These are phyloP conservation scores for Tauraco erythrolophus DNA, from an alignment of 2,113 vertebrate genomes.

Conservation along the genomic window DNA sequence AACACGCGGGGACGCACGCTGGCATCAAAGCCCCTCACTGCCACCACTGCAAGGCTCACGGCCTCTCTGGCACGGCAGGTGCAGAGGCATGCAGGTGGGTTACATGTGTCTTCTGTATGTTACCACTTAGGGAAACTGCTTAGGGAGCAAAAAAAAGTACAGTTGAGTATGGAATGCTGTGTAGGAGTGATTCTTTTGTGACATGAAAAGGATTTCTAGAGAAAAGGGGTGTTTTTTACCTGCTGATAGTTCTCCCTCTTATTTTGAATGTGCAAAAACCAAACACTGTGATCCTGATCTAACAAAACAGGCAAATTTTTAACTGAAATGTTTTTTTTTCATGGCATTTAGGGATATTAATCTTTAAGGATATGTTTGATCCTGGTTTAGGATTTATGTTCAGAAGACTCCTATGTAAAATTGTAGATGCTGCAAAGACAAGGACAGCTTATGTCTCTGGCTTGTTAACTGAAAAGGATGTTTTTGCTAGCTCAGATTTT, in stretches of 20 bases:
- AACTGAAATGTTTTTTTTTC: background rate
- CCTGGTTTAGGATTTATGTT: background rate
- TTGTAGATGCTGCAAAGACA: background rate
- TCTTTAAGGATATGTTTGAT: background rate
- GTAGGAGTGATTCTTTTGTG: background rate
- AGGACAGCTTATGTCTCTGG: background rate
- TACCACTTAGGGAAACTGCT: background rate
- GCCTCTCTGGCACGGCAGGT: constrained; percentile 74
- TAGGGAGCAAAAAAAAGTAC: background rate
- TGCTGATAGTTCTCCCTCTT: background rate
- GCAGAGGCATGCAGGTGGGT: constrained; percentile 67
- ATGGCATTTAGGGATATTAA: background rate
- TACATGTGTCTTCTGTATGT: background rate
- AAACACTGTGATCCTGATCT: background rate
- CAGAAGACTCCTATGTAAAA: background rate
- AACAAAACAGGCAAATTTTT: background rate
- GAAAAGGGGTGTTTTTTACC: background rate
- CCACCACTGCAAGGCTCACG: constrained; percentile 68
- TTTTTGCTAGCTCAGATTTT: background rate
- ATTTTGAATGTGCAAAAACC: background rate
- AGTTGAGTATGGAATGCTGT: background rate
- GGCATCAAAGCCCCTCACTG: constrained; percentile 74
- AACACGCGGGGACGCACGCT: constrained; percentile 69
- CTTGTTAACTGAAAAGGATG: background rate
- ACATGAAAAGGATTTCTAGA: background rate